phyloP scores from a whole-genome alignment of 2,113 vertebrate genomes.

The Anguilla japonica region DNA sequence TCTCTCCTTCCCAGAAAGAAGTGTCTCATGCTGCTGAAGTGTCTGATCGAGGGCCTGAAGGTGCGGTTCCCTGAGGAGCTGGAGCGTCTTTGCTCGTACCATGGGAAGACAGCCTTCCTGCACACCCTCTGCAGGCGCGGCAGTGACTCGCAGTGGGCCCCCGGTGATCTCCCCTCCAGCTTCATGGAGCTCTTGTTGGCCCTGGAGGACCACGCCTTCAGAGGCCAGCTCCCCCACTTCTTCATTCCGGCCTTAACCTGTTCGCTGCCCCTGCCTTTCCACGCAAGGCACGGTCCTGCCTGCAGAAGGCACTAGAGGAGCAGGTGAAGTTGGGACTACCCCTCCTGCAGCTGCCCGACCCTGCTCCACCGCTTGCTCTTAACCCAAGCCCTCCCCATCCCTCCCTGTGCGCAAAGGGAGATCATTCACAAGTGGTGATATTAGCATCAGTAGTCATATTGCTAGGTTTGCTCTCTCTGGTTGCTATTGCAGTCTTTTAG shows the following conservation, averaged over 20 bases:
- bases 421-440: neutral
- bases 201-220: slow-evolving; percentile 48
- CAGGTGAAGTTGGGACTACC: slow-evolving; percentile 51
- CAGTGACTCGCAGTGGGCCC: slow-evolving; percentile 50
- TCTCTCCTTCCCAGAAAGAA: slow-evolving; percentile 43
- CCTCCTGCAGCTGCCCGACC: slow-evolving; percentile 45
- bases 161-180: slow-evolving; percentile 44
- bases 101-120: slow-evolving; percentile 64
- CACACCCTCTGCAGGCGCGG: slow-evolving; percentile 53
- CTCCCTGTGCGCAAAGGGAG: neutral
- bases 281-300: slow-evolving; percentile 47
- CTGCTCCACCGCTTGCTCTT: neutral
- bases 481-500: neutral
- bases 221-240: slow-evolving; percentile 59
- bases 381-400: neutral
- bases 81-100: slow-evolving; percentile 57
- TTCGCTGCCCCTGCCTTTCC: slow-evolving; percentile 52
- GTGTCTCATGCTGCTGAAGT: slow-evolving; percentile 60
- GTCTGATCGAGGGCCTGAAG: slow-evolving; percentile 57
- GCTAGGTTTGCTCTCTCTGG: neutral
- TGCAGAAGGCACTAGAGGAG: slow-evolving; percentile 49
- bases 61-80: slow-evolving; percentile 52
- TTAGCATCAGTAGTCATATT: neutral
- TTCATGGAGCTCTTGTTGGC: slow-evolving; percentile 56
- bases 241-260: slow-evolving; percentile 61